phyloP scores from a whole-genome alignment of 2,797 vertebrate genomes.

The Scolopax rusticola region DNA sequence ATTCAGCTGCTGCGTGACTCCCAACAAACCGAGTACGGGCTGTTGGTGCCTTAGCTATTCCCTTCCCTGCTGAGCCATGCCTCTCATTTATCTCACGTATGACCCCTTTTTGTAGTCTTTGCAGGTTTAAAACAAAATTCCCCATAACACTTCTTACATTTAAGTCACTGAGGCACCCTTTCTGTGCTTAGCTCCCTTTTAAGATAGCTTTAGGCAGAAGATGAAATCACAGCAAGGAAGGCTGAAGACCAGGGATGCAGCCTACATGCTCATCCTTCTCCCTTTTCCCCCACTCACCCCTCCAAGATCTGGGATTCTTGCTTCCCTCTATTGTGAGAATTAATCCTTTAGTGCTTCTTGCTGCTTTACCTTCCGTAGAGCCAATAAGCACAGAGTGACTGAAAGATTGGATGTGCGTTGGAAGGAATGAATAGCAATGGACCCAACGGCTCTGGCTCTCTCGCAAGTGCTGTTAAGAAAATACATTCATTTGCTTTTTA shows the following conservation, averaged over 20 bases:
- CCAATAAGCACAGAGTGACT: constrained; percentile 1
- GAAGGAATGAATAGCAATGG: constrained; percentile 12
- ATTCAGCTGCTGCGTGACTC: constrained; percentile 8
- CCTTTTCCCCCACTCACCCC: not conserved
- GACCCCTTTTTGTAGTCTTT: not conserved
- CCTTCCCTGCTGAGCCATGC: not conserved
- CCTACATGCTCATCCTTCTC: not conserved
- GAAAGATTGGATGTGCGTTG: not conserved
- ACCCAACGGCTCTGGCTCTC: not conserved
- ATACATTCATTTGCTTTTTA: not conserved
- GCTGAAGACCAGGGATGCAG: not conserved
- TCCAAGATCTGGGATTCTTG: not conserved
- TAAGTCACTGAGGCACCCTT: not conserved
- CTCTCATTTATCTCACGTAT: not conserved
- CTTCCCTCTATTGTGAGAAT: constrained; percentile 52
- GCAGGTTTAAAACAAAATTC: constrained; percentile 3
- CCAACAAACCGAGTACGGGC: not conserved
- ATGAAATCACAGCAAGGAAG: not conserved
- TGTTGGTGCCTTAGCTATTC: constrained; percentile 2
- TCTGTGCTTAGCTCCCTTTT: not conserved
- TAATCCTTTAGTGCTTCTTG: constrained; percentile 49
- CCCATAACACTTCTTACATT: not conserved
- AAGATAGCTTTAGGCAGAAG: not conserved
- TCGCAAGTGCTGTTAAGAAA: not conserved
- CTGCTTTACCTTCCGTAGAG: constrained; percentile 27